These are phyloP conservation scores for Trachelus troglodyta DNA, from an alignment of 2,888 invertebrate genomes.

Conservation along the genomic window DNA sequence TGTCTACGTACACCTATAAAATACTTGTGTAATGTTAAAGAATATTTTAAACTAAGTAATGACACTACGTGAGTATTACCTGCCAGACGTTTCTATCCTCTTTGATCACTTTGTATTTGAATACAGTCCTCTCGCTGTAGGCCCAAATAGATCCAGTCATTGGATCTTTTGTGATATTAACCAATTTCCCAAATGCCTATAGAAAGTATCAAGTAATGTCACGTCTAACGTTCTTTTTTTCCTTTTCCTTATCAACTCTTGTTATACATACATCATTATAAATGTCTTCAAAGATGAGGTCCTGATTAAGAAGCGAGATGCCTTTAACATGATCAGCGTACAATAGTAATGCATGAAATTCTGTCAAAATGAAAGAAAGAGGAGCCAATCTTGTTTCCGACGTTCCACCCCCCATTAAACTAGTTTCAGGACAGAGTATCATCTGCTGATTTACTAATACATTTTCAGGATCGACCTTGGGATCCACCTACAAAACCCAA, in stretches of 20 bases:
- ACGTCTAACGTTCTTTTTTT: background rate
- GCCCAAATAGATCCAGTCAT: constrained; percentile 86
- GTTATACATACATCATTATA: constrained; percentile 72
- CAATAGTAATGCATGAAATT: constrained; percentile 89
- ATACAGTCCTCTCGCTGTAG: constrained; percentile 85
- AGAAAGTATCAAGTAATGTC: constrained; percentile 23
- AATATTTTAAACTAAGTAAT: constrained; percentile 4
- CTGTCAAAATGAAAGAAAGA: constrained; percentile 84
- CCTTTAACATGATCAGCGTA: constrained; percentile 87
- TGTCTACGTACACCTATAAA: constrained; percentile 80
- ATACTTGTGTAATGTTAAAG: constrained; percentile 23
- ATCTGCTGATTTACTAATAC: constrained; percentile 57
- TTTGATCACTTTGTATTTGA: constrained; percentile 84
- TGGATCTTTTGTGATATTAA: constrained; percentile 85
- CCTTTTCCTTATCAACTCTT: background rate
- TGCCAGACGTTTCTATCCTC: constrained; percentile 92
- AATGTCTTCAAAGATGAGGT: constrained; percentile 86
- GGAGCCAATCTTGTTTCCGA: constrained; percentile 67
- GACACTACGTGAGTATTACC: constrained; percentile 35
- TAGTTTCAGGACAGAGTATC: constrained; percentile 58
- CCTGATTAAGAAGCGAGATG: constrained; percentile 85
- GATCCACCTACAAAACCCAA: constrained; percentile 50
- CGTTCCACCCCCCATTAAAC: constrained; percentile 48
- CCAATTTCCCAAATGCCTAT: constrained; percentile 78
- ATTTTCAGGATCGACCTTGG: constrained; percentile 59